Percentiles rank a stretch among this genome's conserved stretches.
Conservation (phyloP, 2,797 vertebrate genomes). For the Myripristis jacobus region DNA sequence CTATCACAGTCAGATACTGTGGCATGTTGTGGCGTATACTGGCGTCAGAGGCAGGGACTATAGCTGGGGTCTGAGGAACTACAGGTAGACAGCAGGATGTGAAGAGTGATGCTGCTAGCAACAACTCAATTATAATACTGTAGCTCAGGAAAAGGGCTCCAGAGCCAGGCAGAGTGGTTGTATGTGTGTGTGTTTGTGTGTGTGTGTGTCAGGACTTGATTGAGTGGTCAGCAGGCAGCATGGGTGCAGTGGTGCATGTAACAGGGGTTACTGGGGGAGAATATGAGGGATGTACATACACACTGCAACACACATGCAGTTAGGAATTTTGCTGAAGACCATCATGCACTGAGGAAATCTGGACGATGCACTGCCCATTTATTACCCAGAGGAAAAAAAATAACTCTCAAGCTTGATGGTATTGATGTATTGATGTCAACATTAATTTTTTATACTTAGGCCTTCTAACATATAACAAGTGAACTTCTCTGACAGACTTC, state of each 20-base stretch:
- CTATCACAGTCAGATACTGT: conserved; percentile 37
- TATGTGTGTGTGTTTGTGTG: conserved; percentile 10
- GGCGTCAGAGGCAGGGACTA: conserved; percentile 32
- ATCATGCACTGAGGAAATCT: not conserved
- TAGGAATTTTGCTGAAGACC: not conserved
- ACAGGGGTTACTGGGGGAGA: not conserved
- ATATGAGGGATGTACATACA: not conserved
- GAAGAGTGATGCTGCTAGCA: not conserved
- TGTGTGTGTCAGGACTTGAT: conserved; percentile 17
- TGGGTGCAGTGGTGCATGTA: conserved; percentile 14
- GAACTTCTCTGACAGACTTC: conserved; percentile 23
- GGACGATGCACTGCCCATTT: not conserved
- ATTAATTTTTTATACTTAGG: conserved; percentile 1
- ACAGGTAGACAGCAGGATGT: not conserved
- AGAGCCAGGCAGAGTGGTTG: not conserved
- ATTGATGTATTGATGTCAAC: not conserved
- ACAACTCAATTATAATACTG: not conserved
- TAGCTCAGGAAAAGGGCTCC: not conserved
- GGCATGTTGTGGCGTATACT: conserved; percentile 18
- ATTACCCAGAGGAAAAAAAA: not conserved
- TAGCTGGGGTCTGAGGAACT: conserved; percentile 24
- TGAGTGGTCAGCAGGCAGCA: conserved; percentile 41
- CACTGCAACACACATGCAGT: not conserved
- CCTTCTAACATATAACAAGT: conserved; percentile 5
- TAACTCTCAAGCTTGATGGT: too few relatives aligned